A percentile compares a stretch with the other conserved stretches of the same genome.
phyloP scores from a whole-genome alignment of 2,797 vertebrate genomes.

The Muscicapa striata region DNA sequence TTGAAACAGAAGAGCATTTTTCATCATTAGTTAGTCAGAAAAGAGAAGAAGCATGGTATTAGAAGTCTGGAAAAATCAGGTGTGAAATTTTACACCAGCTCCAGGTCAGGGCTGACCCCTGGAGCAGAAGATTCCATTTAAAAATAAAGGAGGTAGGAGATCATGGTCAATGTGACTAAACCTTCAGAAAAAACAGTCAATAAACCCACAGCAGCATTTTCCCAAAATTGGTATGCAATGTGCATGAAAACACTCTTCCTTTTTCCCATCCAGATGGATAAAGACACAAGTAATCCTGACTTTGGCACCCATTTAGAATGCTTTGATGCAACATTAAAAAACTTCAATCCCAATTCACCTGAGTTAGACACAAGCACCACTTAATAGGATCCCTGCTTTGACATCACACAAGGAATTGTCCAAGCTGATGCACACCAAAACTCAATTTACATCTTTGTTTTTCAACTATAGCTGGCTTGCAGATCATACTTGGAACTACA shows the following conservation, averaged over 20 bases:
- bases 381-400: background rate
- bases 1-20: background rate
- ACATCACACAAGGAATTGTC: background rate
- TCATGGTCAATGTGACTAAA: background rate
- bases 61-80: background rate
- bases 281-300: background rate
- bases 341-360: background rate
- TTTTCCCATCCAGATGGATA: background rate
- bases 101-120: background rate
- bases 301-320: background rate
- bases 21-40: background rate
- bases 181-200: background rate
- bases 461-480: background rate
- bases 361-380: background rate
- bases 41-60: background rate
- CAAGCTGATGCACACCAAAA: background rate
- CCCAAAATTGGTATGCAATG: background rate
- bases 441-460: background rate
- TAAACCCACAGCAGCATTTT: background rate
- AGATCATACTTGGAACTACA: background rate
- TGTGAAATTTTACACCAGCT: background rate
- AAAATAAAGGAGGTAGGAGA: background rate
- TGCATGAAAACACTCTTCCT: background rate
- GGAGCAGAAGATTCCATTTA: background rate
- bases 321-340: background rate